These are phyloP conservation scores for Bufotes viridis DNA, from an alignment of 2,797 vertebrate species.

Conservation along the genomic window DNA sequence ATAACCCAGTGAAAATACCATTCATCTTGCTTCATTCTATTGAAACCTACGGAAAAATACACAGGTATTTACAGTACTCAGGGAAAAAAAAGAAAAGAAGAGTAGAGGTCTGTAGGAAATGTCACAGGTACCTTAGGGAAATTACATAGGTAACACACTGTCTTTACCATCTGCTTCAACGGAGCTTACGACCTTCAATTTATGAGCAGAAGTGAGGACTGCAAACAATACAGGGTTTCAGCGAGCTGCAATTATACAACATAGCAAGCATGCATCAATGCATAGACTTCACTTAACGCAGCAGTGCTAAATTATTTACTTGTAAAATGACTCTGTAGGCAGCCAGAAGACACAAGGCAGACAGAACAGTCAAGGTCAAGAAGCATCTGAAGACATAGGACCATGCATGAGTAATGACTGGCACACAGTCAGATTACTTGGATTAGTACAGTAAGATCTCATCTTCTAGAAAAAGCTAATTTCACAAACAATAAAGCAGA, in stretches of 20 bases:
- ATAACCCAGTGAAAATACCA: not conserved
- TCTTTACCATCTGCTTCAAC: slow-evolving; percentile 18
- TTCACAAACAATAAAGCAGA: not conserved
- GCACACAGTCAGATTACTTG: not conserved
- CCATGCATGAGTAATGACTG: not conserved
- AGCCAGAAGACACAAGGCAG: slow-evolving; percentile 29
- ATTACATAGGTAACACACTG: not conserved
- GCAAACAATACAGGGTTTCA: not conserved
- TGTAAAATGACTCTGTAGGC: slow-evolving; percentile 41
- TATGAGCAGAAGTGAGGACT: slow-evolving; percentile 9
- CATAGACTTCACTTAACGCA: slow-evolving; percentile 24
- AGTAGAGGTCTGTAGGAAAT: not conserved
- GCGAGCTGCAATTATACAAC: slow-evolving; percentile 6
- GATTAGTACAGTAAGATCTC: not conserved
- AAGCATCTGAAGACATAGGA: not conserved
- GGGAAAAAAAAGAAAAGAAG: not conserved
- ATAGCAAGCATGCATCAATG: slow-evolving; percentile 44
- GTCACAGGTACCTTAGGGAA: slow-evolving; percentile 7
- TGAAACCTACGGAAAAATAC: not conserved
- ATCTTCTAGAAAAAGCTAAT: not conserved
- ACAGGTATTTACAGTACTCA: not conserved
- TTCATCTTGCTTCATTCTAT: not conserved
- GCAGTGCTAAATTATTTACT: slow-evolving; percentile 56
- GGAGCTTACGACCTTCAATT: slow-evolving; percentile 31
- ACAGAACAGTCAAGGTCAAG: slow-evolving; percentile 37